Conservation (phyloP, 2,113 vertebrate species). For the Labeo catla region DNA sequence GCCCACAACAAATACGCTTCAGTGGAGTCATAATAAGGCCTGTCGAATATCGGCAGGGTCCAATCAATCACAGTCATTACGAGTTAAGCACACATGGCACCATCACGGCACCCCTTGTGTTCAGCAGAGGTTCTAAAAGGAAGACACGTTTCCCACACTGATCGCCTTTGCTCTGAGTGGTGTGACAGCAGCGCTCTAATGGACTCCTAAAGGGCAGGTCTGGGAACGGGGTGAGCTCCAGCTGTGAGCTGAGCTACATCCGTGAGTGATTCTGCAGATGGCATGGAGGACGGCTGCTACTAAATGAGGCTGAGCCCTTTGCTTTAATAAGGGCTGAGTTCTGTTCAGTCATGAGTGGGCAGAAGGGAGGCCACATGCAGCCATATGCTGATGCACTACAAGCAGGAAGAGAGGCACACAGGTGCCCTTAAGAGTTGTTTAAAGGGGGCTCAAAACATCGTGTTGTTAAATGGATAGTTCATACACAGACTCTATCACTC, state of each 20-base stretch:
- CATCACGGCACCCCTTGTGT: not conserved
- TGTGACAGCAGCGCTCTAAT: conserved; percentile 13
- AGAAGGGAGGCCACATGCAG: not conserved
- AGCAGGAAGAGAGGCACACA: not conserved
- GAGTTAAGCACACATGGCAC: not conserved
- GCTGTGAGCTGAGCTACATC: conserved; percentile 15
- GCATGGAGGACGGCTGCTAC: not conserved
- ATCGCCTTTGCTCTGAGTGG: not conserved
- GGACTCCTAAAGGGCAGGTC: conserved; percentile 14
- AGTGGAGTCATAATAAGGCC: conserved; percentile 10
- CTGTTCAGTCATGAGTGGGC: conserved; percentile 19
- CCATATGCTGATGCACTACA: conserved; percentile 2
- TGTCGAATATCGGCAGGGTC: not conserved
- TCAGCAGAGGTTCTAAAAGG: not conserved
- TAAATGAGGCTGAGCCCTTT: conserved; percentile 25
- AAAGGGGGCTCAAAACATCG: not conserved
- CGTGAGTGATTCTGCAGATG: conserved; percentile 13
- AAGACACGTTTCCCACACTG: not conserved
- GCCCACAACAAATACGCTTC: not conserved
- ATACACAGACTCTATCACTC: not conserved
- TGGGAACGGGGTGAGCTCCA: not conserved
- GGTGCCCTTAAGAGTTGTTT: conserved; percentile 33
- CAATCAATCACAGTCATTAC: conserved; percentile 27
- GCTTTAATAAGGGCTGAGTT: conserved; percentile 1
- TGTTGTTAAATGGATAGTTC: conserved; percentile 7